Evolutionary conservation across 2,888 invertebrate genomes (phyloP).

Genomic region (Clostera curtula): DNA sequence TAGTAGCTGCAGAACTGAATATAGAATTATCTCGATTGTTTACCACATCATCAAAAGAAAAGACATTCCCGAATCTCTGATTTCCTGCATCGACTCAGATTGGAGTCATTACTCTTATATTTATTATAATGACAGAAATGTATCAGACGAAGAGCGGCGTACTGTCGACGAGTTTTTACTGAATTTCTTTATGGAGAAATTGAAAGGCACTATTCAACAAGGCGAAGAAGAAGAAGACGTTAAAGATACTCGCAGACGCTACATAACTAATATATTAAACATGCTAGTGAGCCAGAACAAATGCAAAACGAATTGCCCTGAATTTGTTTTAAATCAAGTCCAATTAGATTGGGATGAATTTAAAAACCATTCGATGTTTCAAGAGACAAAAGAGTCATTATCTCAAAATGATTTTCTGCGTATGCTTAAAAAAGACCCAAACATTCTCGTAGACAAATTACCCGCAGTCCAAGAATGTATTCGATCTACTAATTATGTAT

Average conservation of each 20-base stretch:
- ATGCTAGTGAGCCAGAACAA: constrained; percentile 23
- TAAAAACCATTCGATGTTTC: constrained; percentile 13
- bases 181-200: constrained; percentile 20
- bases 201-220: constrained; percentile 14
- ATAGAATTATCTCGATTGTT: constrained; percentile 25
- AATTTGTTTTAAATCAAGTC: constrained; percentile 23
- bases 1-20: constrained; percentile 13
- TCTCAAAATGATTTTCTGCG: neutral
- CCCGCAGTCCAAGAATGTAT: constrained; percentile 5
- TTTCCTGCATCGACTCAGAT: too few species aligned
- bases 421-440: neutral
- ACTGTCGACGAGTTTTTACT: too few species aligned
- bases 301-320: constrained; percentile 25
- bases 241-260: constrained; percentile 12
- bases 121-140: too few species aligned
- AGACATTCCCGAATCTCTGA: constrained; percentile 21
- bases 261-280: constrained; percentile 14
- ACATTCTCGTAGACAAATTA: neutral
- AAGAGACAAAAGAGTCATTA: neutral
- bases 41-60: constrained; percentile 34
- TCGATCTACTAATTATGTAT: constrained; percentile 1
- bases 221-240: constrained; percentile 13
- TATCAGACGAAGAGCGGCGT: too few species aligned
- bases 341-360: constrained; percentile 20
- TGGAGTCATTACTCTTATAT: too few species aligned